These are phyloP conservation scores for Nematopogon swammerdamellus DNA, from an alignment of 2,888 invertebrate species.

Conservation along the genomic window DNA sequence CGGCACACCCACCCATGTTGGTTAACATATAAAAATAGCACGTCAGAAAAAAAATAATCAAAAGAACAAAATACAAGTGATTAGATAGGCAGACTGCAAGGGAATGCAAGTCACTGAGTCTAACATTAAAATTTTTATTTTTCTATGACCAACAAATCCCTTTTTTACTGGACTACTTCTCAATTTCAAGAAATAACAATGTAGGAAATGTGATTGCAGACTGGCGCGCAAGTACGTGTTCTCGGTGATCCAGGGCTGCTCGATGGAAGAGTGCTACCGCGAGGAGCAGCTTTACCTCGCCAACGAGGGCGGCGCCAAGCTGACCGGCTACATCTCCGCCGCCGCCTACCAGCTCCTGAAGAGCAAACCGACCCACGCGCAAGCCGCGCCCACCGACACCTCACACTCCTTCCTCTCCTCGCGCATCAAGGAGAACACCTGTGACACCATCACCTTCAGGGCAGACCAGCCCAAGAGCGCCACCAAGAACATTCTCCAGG, in stretches of 20 bases:
- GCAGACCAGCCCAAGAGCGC: slow-evolving; percentile 30
- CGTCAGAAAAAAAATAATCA: too few relatives aligned
- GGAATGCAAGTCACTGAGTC: too few relatives aligned
- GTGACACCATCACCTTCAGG: slow-evolving; percentile 20
- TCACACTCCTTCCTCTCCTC: slow-evolving; percentile 16
- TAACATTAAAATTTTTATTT: too few relatives aligned
- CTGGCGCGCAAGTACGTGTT: slow-evolving; percentile 63
- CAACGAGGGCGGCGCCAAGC: slow-evolving; percentile 26
- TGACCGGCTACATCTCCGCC: slow-evolving; percentile 52
- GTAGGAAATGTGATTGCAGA: slow-evolving; percentile 24
- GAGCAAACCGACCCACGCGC: slow-evolving; percentile 13
- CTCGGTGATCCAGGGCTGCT: slow-evolving; percentile 61
- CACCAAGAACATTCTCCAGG: slow-evolving; percentile 44
- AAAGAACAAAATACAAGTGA: too few relatives aligned
- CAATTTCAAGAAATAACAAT: too few relatives aligned
- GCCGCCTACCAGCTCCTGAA: slow-evolving; percentile 36
- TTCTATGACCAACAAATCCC: too few relatives aligned
- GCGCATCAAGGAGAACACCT: slow-evolving; percentile 44
- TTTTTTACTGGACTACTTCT: too few relatives aligned
- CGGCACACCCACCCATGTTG: too few relatives aligned
- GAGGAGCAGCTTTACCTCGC: slow-evolving; percentile 37
- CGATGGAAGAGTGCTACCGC: slow-evolving; percentile 60
- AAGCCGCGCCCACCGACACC: slow-evolving; percentile 19
- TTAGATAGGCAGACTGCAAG: too few relatives aligned
- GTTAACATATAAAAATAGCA: too few relatives aligned